Base-by-base conservation (phyloP, 2,113 vertebrate species). In the Callocephalon fimbriatum region DNA sequence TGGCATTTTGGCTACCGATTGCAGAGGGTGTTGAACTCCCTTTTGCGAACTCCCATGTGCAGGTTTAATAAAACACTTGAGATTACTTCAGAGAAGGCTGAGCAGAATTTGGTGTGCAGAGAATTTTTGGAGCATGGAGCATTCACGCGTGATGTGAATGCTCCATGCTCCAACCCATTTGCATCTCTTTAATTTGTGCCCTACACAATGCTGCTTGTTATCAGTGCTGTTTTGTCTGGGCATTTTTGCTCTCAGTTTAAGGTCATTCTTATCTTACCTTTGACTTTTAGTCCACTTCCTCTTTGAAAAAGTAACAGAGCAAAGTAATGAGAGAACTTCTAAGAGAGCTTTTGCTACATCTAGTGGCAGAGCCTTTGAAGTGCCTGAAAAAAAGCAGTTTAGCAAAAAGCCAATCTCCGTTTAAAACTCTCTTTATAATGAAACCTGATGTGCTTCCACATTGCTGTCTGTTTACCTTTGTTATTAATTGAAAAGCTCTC, bases 341-440 rank as follows among this genome's bases (percentile, higher is more conserved):
- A 82, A 75, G 93, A 95, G 95, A 91, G 66, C 92, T 95, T 94
- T 95, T 97, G 93, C 96, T 95, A 94, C 97, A 97, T 51, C 96
- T 97, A 97, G 97, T 95, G 96, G 95, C 67, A 82, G 66, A 93
- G 7, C 15, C 61, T 89, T 78, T 73, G 84, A 95, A 93, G 48
- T 93, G 81, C 45, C n/a, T 61, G 61, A 7, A 72, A 63, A 61
- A 44, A 38, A 5, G 7, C 48, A 12, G 15, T n/a, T 86, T 4
- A 50, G 21, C 10, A 88, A 93, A 40, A 74, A 65, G 5, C 7
- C 25, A 18, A 8, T 68, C 51, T 62, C 19, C 0, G 0, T 86
- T 68, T 76, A 58, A 58, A 94, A 35, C 2, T n/a, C 37, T 27
- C 48, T 29, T 32, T 68, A 4, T 37, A 66, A 45, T 50, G 61